Evolutionary conservation across 2,888 invertebrate species (phyloP), one percentile per base, ranked within the genome.

Genomic region (Metellina segmentata): DNA sequence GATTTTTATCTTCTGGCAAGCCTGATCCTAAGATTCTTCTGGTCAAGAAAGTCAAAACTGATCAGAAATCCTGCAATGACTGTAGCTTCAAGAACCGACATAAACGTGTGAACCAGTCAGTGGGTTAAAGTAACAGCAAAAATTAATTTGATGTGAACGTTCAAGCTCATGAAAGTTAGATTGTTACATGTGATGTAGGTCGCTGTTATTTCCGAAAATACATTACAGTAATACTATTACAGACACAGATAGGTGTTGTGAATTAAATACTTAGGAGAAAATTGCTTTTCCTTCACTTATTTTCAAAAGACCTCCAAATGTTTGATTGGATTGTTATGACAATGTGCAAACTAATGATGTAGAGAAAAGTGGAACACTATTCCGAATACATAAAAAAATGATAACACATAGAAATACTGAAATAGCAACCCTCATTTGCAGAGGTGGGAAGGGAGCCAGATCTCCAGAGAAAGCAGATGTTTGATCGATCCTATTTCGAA

Each of bases 401-500:
- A 8, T 61, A 34, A 34, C 34, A 34, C 34, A 16, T 61, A 9
- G 61, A 61, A 61, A 16, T 61, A 16, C 61, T 11, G 61, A 61
- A 61, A 61, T 61, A 16, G 16, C 11, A 11, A 16, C 61, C 11
- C 61, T 16, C 16, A 16, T 61, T 61, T 61, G 11, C 9, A 61
- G 61, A 61, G 16, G 11, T 16, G 61, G 61, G 16, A 61, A 16
- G 61, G 16, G 16, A 16, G 13, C 11, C 11, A 61, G 61, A 16
- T 7, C 11, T 16, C 16, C 13, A 16, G 13, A 48, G 7, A 53
- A 74, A 88, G 75, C 88, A 88, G 88, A 88, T 88, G 88, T 88
- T 88, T 74, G 88, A 88, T 88, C 75, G 75, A 61, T 88, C 69
- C 77, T 69, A 77, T 81, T 75, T 71, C 61, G 81, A 16, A 61